These are phyloP conservation scores for Melolontha melolontha DNA, from an alignment of 2,888 invertebrate species.

Conservation along the genomic window DNA sequence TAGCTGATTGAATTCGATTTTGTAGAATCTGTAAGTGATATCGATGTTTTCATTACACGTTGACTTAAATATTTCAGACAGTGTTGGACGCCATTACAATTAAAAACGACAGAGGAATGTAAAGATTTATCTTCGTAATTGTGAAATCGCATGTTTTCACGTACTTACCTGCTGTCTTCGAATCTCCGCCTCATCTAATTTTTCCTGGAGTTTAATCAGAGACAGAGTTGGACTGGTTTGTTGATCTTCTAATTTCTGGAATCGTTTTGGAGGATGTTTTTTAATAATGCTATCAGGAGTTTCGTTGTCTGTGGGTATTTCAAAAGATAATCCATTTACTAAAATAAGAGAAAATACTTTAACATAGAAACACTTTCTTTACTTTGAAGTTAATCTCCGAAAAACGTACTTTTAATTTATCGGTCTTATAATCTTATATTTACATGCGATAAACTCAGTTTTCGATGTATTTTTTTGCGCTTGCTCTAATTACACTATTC, in stretches of 20 bases:
- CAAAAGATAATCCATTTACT: slow-evolving; percentile 63
- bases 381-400: background rate
- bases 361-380: background rate
- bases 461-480: too few species aligned
- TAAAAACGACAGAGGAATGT: too few species aligned
- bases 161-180: slow-evolving; percentile 70
- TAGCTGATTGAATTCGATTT: slow-evolving; percentile 61
- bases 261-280: slow-evolving; percentile 75
- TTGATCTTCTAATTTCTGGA: slow-evolving; percentile 76
- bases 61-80: too few species aligned
- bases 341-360: slow-evolving; percentile 27
- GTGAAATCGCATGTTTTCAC: too few species aligned
- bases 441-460: too few species aligned
- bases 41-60: too few species aligned
- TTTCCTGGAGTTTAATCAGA: slow-evolving; percentile 76
- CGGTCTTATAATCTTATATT: too few species aligned
- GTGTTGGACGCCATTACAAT: too few species aligned
- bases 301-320: slow-evolving; percentile 61
- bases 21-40: slow-evolving; percentile 56
- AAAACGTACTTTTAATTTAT: too few species aligned
- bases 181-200: slow-evolving; percentile 79
- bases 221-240: slow-evolving; percentile 68
- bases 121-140: too few species aligned
- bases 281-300: slow-evolving; percentile 64
- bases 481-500: too few species aligned